Percentiles rank a stretch among this genome's conserved stretches.
Evolutionary conservation across 2,113 vertebrate genomes (phyloP).

Genomic region (Burhinus bistriatus): DNA sequence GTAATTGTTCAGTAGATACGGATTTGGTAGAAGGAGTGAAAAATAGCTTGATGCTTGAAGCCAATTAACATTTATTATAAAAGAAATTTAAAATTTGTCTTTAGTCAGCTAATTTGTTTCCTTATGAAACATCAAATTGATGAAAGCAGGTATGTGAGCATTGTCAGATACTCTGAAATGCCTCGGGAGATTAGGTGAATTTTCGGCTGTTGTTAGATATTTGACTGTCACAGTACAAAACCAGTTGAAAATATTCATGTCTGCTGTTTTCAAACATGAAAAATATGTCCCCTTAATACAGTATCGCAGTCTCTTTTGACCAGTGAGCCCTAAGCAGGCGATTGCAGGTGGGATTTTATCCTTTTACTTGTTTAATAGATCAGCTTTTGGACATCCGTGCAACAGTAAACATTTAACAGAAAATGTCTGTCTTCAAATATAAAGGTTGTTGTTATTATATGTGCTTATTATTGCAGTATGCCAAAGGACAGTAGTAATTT

Average conservation of each 20-base stretch:
- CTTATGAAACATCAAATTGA: neutral
- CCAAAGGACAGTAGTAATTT: neutral
- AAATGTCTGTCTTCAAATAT: neutral
- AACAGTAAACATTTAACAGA: constrained; percentile 13
- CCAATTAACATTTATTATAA: neutral
- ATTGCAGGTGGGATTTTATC: neutral
- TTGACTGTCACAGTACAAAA: neutral
- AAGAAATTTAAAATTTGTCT: neutral
- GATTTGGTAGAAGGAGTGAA: neutral
- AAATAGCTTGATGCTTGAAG: neutral
- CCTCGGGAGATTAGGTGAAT: neutral
- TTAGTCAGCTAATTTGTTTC: neutral
- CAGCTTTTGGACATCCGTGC: neutral
- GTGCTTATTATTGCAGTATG: neutral
- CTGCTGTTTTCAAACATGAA: neutral
- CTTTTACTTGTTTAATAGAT: neutral
- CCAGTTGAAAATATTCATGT: neutral
- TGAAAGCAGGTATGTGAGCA: neutral
- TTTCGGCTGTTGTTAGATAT: neutral
- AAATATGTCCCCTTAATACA: neutral
- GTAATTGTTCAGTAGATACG: neutral
- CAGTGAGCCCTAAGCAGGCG: neutral
- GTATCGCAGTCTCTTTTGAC: neutral
- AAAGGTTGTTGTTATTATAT: neutral
- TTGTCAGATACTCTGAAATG: neutral